phyloP scores from a whole-genome alignment of 1,140 invertebrate species.

The Zophobas atratus region DNA sequence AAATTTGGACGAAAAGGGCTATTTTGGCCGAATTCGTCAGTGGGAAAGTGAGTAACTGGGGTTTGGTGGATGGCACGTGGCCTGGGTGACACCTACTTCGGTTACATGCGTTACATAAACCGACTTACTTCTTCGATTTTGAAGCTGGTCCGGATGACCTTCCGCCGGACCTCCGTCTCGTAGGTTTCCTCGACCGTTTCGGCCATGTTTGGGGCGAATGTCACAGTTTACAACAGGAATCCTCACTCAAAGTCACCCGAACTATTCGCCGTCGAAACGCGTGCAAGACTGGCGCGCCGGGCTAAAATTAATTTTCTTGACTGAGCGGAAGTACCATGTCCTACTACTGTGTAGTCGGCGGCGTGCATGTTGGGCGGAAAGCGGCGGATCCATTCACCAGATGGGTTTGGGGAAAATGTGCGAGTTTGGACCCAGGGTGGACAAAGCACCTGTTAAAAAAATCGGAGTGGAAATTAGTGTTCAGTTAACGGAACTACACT shows the following conservation, averaged over 20 bases:
- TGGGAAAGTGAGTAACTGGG: background rate
- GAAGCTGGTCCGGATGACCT: slow-evolving; percentile 71
- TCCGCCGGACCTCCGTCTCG: slow-evolving; percentile 72
- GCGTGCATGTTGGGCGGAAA: slow-evolving; percentile 8
- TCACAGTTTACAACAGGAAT: slow-evolving; percentile 40
- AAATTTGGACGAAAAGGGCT: background rate
- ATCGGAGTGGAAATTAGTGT: no score
- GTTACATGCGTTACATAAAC: slow-evolving; percentile 26
- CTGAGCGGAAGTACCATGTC: slow-evolving; percentile 57
- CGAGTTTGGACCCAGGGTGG: no score
- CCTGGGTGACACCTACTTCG: background rate
- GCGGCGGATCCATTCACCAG: slow-evolving; percentile 5
- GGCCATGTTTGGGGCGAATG: slow-evolving; percentile 51
- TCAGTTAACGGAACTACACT: no score
- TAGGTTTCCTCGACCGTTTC: slow-evolving; percentile 68
- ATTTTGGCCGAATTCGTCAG: slow-evolving; percentile 4
- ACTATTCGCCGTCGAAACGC: slow-evolving; percentile 55
- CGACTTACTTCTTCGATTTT: slow-evolving; percentile 71
- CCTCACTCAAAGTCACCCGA: slow-evolving; percentile 12
- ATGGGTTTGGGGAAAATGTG: no score
- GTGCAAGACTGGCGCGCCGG: slow-evolving; percentile 57
- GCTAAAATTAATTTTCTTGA: slow-evolving; percentile 62
- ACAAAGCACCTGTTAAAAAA: no score
- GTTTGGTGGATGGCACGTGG: background rate
- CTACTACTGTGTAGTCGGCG: slow-evolving; percentile 50